Evolutionary conservation across 1,140 invertebrate genomes (phyloP).

Genomic region (Pachyrhynchus sulphureomaculatus): DNA sequence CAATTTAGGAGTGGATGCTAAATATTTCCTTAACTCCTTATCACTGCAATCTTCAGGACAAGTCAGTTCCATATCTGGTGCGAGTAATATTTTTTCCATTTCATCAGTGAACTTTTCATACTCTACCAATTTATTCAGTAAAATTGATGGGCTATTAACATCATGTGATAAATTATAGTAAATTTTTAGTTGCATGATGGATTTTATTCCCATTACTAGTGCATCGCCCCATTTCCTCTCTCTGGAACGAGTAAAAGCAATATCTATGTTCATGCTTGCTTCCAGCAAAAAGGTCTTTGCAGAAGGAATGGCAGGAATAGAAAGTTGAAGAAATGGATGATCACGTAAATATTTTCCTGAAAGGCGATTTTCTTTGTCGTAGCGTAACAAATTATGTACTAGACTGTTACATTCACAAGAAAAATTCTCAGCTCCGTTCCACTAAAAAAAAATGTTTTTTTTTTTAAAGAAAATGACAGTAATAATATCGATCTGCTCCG

Average conservation of each 20-base stretch:
- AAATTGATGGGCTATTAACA: not conserved
- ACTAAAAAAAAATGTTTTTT: constrained; percentile 8
- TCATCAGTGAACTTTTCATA: not conserved
- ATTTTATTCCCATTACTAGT: not conserved
- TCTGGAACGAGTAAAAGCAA: not conserved
- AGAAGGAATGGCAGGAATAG: not conserved
- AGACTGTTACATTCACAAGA: constrained; percentile 1
- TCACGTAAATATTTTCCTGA: not conserved
- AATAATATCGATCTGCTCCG: not conserved
- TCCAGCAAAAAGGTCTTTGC: not conserved
- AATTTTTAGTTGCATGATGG: constrained; percentile 5
- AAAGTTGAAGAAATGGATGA: constrained; percentile 11
- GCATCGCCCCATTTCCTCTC: not conserved
- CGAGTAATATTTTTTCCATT: not conserved
- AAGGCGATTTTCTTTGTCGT: constrained; percentile 1
- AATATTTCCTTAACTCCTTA: constrained; percentile 9
- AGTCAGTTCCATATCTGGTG: not conserved
- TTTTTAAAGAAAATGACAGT: not conserved
- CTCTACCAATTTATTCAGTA: not conserved
- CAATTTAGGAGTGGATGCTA: constrained; percentile 14
- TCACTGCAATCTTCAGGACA: not conserved
- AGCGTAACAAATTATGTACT: constrained; percentile 3
- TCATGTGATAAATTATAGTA: not conserved
- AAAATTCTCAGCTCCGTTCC: not conserved
- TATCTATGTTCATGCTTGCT: not conserved